These are phyloP conservation scores for Tenualosa ilisha DNA, from an alignment of 2,797 vertebrate genomes.

Conservation along the genomic window DNA sequence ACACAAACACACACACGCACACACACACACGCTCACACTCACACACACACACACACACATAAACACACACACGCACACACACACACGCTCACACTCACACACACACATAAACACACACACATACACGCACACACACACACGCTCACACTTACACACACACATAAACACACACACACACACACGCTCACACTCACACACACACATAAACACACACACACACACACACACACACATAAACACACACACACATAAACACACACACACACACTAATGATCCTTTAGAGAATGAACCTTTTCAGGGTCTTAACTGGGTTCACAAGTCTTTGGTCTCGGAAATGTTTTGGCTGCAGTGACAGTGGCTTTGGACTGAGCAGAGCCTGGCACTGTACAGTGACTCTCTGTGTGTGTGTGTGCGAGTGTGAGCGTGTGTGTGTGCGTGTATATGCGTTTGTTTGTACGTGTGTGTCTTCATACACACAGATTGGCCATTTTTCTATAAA, in stretches of 20 bases:
- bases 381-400: neutral
- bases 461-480: neutral
- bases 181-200: neutral
- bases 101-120: too few species aligned
- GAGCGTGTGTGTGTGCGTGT: neutral
- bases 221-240: too few species aligned
- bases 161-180: too few species aligned
- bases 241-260: neutral
- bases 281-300: neutral
- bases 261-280: neutral
- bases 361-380: neutral
- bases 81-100: too few species aligned
- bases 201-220: too few species aligned
- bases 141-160: too few species aligned
- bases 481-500: too few species aligned
- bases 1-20: too few species aligned
- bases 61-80: too few species aligned
- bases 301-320: neutral
- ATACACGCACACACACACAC: too few species aligned
- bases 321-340: neutral
- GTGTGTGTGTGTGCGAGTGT: neutral
- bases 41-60: too few species aligned
- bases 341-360: slow-evolving; percentile 3
- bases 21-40: neutral
- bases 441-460: neutral